Evolutionary conservation across 2,888 invertebrate genomes (phyloP).

Genomic region (Alloscopus bannaensis): DNA sequence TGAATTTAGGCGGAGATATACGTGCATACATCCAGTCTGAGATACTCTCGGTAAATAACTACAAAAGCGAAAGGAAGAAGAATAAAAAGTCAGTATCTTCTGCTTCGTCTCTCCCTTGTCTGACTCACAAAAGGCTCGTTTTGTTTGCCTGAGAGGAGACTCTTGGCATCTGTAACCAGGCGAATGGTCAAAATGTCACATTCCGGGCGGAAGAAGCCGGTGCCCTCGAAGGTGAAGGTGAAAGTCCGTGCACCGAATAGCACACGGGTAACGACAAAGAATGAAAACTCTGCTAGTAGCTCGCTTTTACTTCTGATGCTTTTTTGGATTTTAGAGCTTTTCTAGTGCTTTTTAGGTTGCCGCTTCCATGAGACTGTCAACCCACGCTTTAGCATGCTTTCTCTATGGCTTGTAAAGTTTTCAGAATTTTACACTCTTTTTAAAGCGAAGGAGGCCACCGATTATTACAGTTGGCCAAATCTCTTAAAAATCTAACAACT

Average conservation of each 20-base stretch:
- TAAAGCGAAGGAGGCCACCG: too few relatives aligned
- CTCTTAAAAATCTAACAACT: too few relatives aligned
- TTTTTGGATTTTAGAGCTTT: not conserved
- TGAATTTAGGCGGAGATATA: slow-evolving; percentile 7
- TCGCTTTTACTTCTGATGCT: not conserved
- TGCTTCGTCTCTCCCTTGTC: slow-evolving; percentile 29
- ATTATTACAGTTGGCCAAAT: too few relatives aligned
- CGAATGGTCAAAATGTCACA: slow-evolving; percentile 72
- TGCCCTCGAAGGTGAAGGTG: slow-evolving; percentile 73
- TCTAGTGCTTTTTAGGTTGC: not conserved
- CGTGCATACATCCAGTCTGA: slow-evolving; percentile 5
- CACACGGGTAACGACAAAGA: slow-evolving; percentile 55
- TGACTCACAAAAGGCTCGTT: slow-evolving; percentile 38
- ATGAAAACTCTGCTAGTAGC: not conserved
- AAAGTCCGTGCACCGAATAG: slow-evolving; percentile 69
- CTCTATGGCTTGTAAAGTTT: not conserved
- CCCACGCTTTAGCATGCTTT: not conserved
- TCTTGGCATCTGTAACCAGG: slow-evolving; percentile 57
- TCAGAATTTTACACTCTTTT: not conserved
- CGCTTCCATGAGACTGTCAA: not conserved
- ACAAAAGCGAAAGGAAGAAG: slow-evolving; percentile 43
- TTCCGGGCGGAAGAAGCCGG: slow-evolving; percentile 71
- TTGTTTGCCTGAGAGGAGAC: slow-evolving; percentile 57
- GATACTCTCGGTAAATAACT: slow-evolving; percentile 25
- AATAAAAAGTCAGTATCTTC: slow-evolving; percentile 38